Conservation (phyloP, 2,888 invertebrate species). For the Cepaea hortensis region DNA sequence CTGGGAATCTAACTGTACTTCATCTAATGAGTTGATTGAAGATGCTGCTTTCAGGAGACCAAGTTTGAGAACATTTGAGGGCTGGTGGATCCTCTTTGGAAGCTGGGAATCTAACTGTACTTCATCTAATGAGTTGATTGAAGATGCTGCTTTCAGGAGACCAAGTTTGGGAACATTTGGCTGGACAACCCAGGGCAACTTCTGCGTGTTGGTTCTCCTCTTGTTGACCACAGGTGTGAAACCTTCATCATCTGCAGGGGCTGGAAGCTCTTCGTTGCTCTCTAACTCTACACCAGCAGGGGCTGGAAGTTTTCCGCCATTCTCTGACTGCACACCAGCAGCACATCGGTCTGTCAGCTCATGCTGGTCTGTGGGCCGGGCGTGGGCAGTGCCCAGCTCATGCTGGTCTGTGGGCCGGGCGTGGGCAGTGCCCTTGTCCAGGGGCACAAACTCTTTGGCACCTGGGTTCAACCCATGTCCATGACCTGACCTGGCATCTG, state of each 20-base stretch:
- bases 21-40: no score
- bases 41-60: no score
- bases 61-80: not conserved
- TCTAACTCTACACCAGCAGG: not conserved
- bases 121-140: no score
- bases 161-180: not conserved
- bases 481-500: not conserved
- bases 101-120: no score
- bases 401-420: not conserved
- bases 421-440: no score
- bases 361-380: not conserved
- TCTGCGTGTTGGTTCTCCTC: not conserved
- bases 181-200: not conserved
- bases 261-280: not conserved
- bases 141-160: no score
- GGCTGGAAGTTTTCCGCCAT: not conserved
- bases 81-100: no score
- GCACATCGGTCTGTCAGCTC: not conserved
- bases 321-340: not conserved
- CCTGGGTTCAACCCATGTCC: not conserved
- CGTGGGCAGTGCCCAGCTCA: not conserved
- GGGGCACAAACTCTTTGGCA: conserved; percentile 6
- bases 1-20: no score
- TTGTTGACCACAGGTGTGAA: conserved; percentile 13
- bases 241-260: not conserved